These are phyloP conservation scores for Sardinella longiceps DNA, from an alignment of 2,797 vertebrate species.

Conservation along the genomic window DNA sequence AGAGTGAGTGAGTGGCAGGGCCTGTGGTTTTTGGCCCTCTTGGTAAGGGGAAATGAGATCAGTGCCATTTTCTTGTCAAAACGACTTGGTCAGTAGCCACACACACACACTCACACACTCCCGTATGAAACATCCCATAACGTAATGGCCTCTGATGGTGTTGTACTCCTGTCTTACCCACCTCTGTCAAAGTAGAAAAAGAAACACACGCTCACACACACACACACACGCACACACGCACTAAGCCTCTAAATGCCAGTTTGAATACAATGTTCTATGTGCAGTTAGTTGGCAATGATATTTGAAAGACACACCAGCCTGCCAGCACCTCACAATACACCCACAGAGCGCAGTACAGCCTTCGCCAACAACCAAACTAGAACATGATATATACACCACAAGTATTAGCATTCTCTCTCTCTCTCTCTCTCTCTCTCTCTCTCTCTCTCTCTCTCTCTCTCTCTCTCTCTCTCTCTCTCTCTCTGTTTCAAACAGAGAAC, in stretches of 20 bases:
- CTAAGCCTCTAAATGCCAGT: not conserved
- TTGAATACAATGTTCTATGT: not conserved
- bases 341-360: not conserved
- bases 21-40: not conserved
- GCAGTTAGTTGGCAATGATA: not conserved
- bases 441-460: not conserved
- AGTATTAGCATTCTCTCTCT: not conserved
- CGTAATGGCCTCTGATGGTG: not conserved
- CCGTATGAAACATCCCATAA: not conserved
- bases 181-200: not conserved
- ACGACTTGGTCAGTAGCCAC: not conserved
- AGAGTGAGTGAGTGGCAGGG: no score
- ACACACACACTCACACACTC: not conserved
- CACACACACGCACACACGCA: slow-evolving; percentile 2
- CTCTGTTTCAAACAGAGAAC: no score
- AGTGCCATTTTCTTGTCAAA: not conserved
- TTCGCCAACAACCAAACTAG: not conserved
- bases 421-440: not conserved
- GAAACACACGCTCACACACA: not conserved
- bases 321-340: not conserved
- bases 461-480: not conserved
- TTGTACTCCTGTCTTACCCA: not conserved
- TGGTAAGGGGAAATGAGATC: not conserved
- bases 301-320: not conserved
- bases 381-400: not conserved